Percentiles rank a stretch among this genome's conserved stretches.
phyloP scores from a whole-genome alignment of 2,888 invertebrate genomes.

The Helleia helle region DNA sequence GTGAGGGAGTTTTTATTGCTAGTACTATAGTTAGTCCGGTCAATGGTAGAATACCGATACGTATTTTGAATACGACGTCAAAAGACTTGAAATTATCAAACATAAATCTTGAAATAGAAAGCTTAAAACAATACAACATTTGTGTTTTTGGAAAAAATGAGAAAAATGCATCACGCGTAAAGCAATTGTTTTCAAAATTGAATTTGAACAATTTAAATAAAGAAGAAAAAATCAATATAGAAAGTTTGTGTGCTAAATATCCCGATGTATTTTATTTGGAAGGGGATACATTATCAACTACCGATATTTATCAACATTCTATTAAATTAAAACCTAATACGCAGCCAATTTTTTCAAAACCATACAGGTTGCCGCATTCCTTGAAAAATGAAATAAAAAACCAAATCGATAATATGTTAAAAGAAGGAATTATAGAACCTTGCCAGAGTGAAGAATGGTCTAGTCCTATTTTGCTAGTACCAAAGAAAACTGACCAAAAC shows the following conservation, averaged over 20 bases:
- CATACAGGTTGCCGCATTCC: slow-evolving; percentile 5
- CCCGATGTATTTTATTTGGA: slow-evolving; percentile 13
- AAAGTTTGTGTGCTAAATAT: slow-evolving; percentile 13
- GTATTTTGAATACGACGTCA: slow-evolving; percentile 13
- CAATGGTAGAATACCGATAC: slow-evolving; percentile 12
- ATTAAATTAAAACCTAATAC: slow-evolving; percentile 11
- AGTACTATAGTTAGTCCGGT: slow-evolving; percentile 11
- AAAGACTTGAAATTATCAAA: slow-evolving; percentile 9
- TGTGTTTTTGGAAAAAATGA: slow-evolving; percentile 13
- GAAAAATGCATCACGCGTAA: slow-evolving; percentile 19
- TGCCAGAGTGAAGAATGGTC: slow-evolving; percentile 18
- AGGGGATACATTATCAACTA: slow-evolving; percentile 12
- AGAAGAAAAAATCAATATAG: slow-evolving; percentile 11
- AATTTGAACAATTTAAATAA: slow-evolving; percentile 9
- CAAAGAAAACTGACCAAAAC: slow-evolving; percentile 17
- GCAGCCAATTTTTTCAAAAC: slow-evolving; percentile 4
- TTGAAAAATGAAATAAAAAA: slow-evolving; percentile 10
- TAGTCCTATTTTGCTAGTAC: slow-evolving; percentile 21
- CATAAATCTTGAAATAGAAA: slow-evolving; percentile 9
- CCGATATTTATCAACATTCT: slow-evolving; percentile 11
- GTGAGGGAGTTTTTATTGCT: slow-evolving; percentile 13
- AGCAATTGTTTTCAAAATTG: slow-evolving; percentile 16
- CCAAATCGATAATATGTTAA: slow-evolving; percentile 11
- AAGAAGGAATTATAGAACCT: slow-evolving; percentile 9
- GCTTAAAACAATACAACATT: slow-evolving; percentile 10